phyloP scores from a whole-genome alignment of 2,113 vertebrate species.

The Python bivittatus region DNA sequence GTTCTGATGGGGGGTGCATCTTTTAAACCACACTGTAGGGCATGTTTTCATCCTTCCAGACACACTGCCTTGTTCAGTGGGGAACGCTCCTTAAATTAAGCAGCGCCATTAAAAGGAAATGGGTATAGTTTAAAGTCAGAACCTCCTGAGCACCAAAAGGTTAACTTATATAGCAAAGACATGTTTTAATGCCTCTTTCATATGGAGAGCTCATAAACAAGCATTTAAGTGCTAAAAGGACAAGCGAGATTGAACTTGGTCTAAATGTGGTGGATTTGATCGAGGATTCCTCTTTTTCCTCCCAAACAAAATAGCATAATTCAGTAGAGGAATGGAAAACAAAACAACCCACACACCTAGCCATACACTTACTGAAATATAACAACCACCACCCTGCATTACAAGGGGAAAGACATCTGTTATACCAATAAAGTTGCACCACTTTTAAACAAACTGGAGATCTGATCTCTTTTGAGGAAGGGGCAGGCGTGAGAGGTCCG shows the following conservation, averaged over 20 bases:
- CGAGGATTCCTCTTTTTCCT: neutral
- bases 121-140: neutral
- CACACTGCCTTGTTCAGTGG: neutral
- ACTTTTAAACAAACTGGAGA: neutral
- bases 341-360: neutral
- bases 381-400: neutral
- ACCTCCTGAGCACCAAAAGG: neutral
- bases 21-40: conserved; percentile 57
- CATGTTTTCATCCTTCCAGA: conserved; percentile 46
- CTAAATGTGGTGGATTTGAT: accelerated
- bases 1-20: conserved; percentile 3
- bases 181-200: neutral
- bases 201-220: neutral
- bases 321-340: neutral
- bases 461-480: neutral
- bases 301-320: neutral
- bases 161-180: neutral
- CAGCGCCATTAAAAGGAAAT: neutral
- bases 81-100: conserved; percentile 47
- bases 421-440: neutral
- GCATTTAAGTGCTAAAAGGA: neutral
- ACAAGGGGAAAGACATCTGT: neutral
- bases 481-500: accelerated
- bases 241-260: neutral
- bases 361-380: neutral